Percentiles rank a stretch among this genome's conserved stretches.
Evolutionary conservation across 2,797 vertebrate species (phyloP).

Genomic region (Malurus leucopterus): DNA sequence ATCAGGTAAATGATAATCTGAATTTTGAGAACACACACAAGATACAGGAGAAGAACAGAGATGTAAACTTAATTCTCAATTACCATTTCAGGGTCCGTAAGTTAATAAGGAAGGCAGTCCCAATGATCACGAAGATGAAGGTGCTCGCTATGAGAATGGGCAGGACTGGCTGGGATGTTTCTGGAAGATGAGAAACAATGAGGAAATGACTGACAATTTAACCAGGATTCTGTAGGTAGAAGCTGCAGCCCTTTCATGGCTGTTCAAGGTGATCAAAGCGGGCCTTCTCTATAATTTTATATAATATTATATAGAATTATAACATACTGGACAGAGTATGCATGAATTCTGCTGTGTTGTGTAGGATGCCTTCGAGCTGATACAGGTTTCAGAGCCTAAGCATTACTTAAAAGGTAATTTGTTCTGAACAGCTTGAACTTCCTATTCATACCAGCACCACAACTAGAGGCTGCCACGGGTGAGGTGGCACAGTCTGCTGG

Average conservation of each 20-base stretch:
- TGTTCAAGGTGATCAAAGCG: not conserved
- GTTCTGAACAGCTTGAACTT: not conserved
- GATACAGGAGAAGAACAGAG: not conserved
- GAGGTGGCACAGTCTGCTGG: not conserved
- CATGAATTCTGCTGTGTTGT: not conserved
- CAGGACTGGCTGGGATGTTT: not conserved
- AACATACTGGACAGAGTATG: not conserved
- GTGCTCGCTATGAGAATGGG: not conserved
- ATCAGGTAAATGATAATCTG: not conserved
- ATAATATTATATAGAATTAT: not conserved
- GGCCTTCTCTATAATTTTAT: not conserved
- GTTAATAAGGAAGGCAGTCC: constrained; percentile 12
- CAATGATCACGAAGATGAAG: not conserved
- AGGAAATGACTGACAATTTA: not conserved
- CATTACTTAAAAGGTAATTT: not conserved
- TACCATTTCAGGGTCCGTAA: constrained; percentile 50
- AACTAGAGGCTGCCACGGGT: not conserved
- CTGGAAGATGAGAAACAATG: constrained; percentile 3
- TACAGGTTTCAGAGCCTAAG: not conserved
- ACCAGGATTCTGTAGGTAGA: not conserved
- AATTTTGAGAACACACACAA: not conserved
- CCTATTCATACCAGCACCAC: not conserved
- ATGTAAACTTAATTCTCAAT: not conserved
- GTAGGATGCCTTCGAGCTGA: not conserved
- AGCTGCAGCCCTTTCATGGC: not conserved